Evolutionary conservation across 2,113 vertebrate species (phyloP).

Genomic region (Cnemophilus loriae): DNA sequence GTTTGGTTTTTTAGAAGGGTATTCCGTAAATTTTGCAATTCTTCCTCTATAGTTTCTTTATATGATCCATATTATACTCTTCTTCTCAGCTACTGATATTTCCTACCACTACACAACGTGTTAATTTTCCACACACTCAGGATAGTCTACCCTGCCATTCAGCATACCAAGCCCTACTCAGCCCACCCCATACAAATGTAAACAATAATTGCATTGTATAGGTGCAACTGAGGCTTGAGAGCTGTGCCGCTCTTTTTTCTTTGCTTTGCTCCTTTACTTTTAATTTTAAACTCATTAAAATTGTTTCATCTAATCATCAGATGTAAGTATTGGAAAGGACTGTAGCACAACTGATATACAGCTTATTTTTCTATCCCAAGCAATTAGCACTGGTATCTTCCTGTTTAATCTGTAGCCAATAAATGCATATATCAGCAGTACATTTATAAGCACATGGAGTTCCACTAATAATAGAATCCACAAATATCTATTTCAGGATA

Average conservation of each 20-base stretch:
- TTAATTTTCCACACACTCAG: not conserved
- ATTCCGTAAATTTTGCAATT: not conserved
- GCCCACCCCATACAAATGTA: not conserved
- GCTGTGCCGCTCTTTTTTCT: rapidly evolving
- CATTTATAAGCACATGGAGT: not conserved
- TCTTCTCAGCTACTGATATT: not conserved
- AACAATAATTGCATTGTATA: not conserved
- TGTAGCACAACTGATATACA: not conserved
- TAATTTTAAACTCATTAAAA: not conserved
- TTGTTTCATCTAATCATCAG: not conserved
- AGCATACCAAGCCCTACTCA: not conserved
- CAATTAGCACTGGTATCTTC: not conserved
- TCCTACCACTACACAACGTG: not conserved
- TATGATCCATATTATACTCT: not conserved
- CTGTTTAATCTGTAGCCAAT: not conserved
- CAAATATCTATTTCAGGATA: not conserved
- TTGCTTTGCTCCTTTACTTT: not conserved
- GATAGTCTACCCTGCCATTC: not conserved
- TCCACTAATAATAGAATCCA: not conserved
- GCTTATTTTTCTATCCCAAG: not conserved
- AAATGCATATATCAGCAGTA: not conserved
- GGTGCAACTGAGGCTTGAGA: not conserved
- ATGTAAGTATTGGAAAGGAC: not conserved
- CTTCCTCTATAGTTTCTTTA: not conserved
- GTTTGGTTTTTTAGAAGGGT: not conserved